Evolutionary conservation across 2,888 invertebrate species (phyloP).

Genomic region (Helicoverpa assulta): DNA sequence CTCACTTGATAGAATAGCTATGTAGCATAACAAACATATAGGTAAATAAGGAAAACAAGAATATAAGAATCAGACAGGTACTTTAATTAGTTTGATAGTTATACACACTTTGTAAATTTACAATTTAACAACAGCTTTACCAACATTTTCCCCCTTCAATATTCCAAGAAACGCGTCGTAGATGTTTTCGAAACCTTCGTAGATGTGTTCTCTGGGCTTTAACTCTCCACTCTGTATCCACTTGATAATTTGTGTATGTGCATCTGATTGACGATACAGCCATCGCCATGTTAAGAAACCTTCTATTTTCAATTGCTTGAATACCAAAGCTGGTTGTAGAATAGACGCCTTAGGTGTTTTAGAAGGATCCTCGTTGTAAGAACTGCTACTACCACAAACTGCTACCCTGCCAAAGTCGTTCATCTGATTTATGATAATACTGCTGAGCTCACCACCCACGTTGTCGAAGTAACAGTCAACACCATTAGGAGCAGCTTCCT

Average conservation of each 20-base stretch:
- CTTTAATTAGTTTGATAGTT: too few relatives aligned
- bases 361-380: conserved; percentile 72
- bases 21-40: too few relatives aligned
- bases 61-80: too few relatives aligned
- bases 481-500: conserved; percentile 78
- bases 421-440: conserved; percentile 90
- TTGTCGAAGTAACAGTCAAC: conserved; percentile 94
- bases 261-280: conserved; percentile 90
- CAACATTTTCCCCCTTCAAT: conserved; percentile 91
- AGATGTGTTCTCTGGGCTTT: conserved; percentile 91
- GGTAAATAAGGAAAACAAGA: too few relatives aligned
- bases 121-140: conserved; percentile 92
- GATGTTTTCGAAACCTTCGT: conserved; percentile 92
- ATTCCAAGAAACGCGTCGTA: conserved; percentile 92
- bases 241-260: conserved; percentile 88
- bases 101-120: neutral
- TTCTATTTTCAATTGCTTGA: conserved; percentile 91
- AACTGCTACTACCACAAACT: conserved; percentile 81
- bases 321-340: conserved; percentile 89
- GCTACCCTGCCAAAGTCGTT: conserved; percentile 85
- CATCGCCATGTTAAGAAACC: conserved; percentile 90
- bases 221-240: conserved; percentile 92
- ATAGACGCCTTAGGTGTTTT: conserved; percentile 75
- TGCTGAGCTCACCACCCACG: conserved; percentile 92
- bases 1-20: neutral